phyloP scores from a whole-genome alignment of 2,888 invertebrate genomes.

The Rambutsinella grinnellia region DNA sequence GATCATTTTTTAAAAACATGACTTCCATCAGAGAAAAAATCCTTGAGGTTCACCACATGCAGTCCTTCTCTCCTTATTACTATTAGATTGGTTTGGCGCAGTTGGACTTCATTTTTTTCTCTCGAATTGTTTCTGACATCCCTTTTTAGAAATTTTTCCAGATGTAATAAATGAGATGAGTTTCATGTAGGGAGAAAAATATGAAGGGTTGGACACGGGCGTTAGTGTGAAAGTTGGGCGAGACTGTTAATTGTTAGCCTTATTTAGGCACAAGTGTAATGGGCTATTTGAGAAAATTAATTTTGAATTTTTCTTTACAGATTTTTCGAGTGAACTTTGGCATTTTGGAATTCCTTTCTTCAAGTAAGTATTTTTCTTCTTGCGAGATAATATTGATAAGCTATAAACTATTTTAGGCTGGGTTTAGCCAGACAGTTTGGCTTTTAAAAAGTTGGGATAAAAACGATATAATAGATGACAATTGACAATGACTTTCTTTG shows the following conservation, averaged over 20 bases:
- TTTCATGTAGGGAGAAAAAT: slow-evolving; percentile 45
- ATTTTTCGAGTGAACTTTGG: no score
- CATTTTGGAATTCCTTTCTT: no score
- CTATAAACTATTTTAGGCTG: no score
- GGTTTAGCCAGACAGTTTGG: no score
- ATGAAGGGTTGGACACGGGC: slow-evolving; percentile 38
- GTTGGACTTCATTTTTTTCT: slow-evolving; percentile 43
- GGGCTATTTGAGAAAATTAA: neutral
- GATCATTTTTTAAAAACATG: neutral
- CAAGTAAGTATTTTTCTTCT: no score
- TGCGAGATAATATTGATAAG: no score
- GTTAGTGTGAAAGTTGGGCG: slow-evolving; percentile 56
- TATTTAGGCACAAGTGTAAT: slow-evolving; percentile 28
- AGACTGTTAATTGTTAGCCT: slow-evolving; percentile 51
- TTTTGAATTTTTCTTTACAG: no score
- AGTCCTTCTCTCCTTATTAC: slow-evolving; percentile 14
- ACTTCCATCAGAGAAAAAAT: slow-evolving; percentile 11
- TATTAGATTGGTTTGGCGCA: slow-evolving; percentile 32
- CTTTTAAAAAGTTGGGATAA: no score
- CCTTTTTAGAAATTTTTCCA: no score
- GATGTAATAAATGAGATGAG: slow-evolving; percentile 24
- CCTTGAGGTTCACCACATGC: slow-evolving; percentile 51
- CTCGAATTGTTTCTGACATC: no score
- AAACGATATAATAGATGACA: no score
- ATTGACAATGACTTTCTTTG: no score